A percentile compares a stretch with the other conserved stretches of the same genome.
Conservation (phyloP, 2,113 vertebrate genomes). For the Larimichthys polyactis region DNA sequence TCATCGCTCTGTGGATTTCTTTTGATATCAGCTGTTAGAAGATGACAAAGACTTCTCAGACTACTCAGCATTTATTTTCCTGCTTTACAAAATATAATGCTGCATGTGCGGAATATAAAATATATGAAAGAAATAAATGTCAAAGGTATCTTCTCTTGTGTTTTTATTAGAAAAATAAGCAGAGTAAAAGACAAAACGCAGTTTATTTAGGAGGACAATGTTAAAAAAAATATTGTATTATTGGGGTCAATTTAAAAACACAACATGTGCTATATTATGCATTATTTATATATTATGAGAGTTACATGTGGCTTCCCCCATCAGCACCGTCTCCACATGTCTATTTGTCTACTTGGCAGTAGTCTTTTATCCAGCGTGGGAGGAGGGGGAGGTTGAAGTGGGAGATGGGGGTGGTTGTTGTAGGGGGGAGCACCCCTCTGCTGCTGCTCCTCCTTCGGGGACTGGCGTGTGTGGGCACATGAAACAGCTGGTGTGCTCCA, state of each 20-base stretch:
- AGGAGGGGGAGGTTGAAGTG: slow-evolving; percentile 16
- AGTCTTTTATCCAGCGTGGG: slow-evolving; percentile 30
- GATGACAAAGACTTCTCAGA: no score
- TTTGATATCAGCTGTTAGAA: background rate
- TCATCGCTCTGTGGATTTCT: background rate
- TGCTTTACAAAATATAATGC: no score
- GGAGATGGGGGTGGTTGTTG: background rate
- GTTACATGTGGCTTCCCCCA: slow-evolving; percentile 1
- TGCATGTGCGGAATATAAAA: no score
- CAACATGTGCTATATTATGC: no score
- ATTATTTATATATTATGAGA: background rate
- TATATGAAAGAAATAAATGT: no score
- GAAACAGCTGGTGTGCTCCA: slow-evolving; percentile 77
- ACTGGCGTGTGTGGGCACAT: slow-evolving; percentile 29
- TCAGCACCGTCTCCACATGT: slow-evolving; percentile 15
- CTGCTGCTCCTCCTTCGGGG: slow-evolving; percentile 52
- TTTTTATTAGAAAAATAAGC: no score
- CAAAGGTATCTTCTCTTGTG: no score
- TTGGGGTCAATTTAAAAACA: background rate
- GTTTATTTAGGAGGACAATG: no score
- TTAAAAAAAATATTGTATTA: background rate
- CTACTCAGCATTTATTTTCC: no score
- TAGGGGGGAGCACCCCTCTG: slow-evolving; percentile 4
- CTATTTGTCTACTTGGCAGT: slow-evolving; percentile 30
- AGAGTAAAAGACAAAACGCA: no score